These are phyloP conservation scores for Chamaetylas fuelleborni DNA, from an alignment of 2,113 vertebrate genomes.

Conservation along the genomic window DNA sequence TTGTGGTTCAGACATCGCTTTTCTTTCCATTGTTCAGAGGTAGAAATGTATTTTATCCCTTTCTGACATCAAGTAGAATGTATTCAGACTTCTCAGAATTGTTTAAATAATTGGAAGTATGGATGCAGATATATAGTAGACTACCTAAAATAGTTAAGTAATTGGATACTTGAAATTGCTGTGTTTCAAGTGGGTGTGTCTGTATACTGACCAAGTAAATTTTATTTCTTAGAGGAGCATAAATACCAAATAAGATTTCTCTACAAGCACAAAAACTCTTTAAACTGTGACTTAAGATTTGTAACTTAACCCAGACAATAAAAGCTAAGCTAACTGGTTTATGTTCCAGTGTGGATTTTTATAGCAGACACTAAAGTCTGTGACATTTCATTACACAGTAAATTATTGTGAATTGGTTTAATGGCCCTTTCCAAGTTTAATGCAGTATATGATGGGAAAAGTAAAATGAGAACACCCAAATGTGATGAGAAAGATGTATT, in stretches of 20 bases:
- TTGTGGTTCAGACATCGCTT: background rate
- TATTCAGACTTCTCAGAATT: background rate
- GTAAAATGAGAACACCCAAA: background rate
- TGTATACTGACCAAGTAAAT: background rate
- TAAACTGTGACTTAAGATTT: background rate
- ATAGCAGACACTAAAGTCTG: background rate
- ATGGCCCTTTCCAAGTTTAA: background rate
- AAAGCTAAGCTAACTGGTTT: background rate
- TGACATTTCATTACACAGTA: slow-evolving; percentile 5
- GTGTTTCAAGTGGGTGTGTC: background rate
- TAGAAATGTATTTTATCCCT: background rate
- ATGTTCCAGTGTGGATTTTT: background rate
- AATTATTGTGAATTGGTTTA: slow-evolving; percentile 14
- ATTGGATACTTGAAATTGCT: background rate
- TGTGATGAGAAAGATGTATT: background rate
- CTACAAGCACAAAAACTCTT: background rate
- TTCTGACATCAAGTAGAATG: background rate
- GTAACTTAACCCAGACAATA: background rate
- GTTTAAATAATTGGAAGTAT: background rate
- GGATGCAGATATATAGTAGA: background rate
- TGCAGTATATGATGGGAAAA: background rate
- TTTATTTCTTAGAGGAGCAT: background rate
- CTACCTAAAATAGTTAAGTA: background rate
- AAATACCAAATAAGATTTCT: background rate
- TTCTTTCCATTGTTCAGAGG: background rate